A percentile compares a stretch with the other conserved stretches of the same genome.
These are phyloP conservation scores for Sminthurinus aureus DNA, from an alignment of 2,888 invertebrate species.

Conservation along the genomic window DNA sequence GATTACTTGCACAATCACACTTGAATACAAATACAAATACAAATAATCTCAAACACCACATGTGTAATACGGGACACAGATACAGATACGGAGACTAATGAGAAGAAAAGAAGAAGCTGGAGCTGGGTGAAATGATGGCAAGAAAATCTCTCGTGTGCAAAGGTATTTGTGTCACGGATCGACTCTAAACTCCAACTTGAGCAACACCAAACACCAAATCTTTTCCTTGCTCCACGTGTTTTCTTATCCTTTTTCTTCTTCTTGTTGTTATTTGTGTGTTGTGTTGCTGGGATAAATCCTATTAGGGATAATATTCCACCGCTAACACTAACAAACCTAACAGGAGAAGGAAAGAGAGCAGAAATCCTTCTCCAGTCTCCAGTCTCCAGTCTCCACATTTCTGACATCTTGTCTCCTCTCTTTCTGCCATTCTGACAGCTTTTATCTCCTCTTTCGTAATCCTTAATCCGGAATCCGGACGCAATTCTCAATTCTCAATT, in stretches of 20 bases:
- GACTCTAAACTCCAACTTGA: too few relatives aligned
- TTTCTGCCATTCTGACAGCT: too few relatives aligned
- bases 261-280: neutral
- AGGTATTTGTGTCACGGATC: constrained; percentile 10
- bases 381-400: neutral
- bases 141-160: neutral
- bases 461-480: neutral
- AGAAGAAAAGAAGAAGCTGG: neutral
- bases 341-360: too few relatives aligned
- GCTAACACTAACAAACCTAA: neutral
- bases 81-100: neutral
- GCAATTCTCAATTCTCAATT: too few relatives aligned
- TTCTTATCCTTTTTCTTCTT: neutral
- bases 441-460: neutral
- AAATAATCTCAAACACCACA: too few relatives aligned
- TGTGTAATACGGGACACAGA: neutral
- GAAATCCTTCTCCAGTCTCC: neutral
- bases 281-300: constrained; percentile 4
- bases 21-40: neutral
- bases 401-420: too few relatives aligned
- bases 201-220: neutral
- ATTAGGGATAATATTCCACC: constrained; percentile 18
- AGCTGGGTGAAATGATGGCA: neutral
- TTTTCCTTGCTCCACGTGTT: constrained; percentile 2
- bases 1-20: neutral